Evolutionary conservation across 2,888 invertebrate genomes (phyloP).

Genomic region (Drosophila sordidapex): DNA sequence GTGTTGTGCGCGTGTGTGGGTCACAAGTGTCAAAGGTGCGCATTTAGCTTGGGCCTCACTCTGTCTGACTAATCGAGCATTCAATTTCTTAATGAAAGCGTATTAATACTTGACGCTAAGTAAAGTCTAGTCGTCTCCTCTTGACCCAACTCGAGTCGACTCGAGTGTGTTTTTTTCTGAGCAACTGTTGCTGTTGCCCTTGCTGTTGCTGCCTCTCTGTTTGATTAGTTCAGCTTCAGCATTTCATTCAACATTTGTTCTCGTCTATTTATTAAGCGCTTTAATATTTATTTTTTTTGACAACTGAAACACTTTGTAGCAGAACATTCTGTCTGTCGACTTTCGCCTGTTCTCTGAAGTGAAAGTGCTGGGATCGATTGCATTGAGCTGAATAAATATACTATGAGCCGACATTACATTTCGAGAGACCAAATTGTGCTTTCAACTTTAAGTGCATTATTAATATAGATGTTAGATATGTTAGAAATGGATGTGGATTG

Average conservation of each 20-base stretch:
- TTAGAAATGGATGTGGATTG: background rate
- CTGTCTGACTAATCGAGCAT: conserved; percentile 76
- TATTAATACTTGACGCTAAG: conserved; percentile 72
- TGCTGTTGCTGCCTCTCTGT: conserved; percentile 37
- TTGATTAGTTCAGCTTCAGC: conserved; percentile 48
- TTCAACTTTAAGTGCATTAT: background rate
- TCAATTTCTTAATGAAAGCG: conserved; percentile 78
- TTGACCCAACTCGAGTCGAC: conserved; percentile 4
- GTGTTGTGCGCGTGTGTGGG: conserved; percentile 53
- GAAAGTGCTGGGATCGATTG: conserved; percentile 28
- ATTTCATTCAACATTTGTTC: conserved; percentile 30
- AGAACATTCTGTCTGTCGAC: conserved; percentile 25
- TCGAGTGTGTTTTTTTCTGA: conserved; percentile 38
- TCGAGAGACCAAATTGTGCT: background rate
- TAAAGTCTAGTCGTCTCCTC: conserved; percentile 43
- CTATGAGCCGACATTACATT: background rate
- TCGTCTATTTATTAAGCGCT: conserved; percentile 51
- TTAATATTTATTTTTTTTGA: conserved; percentile 34
- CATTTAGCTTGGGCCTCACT: conserved; percentile 41
- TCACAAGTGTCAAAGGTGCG: conserved; percentile 78
- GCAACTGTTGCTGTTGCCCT: conserved; percentile 38
- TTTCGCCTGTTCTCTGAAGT: conserved; percentile 22
- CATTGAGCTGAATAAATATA: background rate
- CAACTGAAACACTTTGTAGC: conserved; percentile 54
- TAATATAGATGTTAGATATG: background rate